phyloP scores from a whole-genome alignment of 2,888 invertebrate species.

The Arenicola marina region DNA sequence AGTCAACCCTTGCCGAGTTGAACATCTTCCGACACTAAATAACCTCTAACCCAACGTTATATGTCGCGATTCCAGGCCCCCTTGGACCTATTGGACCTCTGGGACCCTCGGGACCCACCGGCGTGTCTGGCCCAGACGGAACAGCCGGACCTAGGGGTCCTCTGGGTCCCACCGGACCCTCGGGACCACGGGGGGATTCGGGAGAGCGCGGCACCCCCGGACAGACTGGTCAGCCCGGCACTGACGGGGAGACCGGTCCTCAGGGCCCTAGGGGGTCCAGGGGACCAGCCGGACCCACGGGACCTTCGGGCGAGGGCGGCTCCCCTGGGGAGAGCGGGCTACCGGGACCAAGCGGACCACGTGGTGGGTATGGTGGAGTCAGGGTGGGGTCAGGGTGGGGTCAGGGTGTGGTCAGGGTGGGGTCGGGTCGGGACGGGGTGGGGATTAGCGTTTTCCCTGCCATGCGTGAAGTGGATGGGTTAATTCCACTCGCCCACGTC shows the following conservation, averaged over 20 bases:
- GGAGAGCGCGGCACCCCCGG: background rate
- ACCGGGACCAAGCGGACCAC: background rate
- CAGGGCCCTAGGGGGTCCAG: background rate
- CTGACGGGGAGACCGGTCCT: background rate
- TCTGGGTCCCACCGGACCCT: background rate
- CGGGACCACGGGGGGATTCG: background rate
- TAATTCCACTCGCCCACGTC: no score
- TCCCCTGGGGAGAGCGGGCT: constrained; percentile 7
- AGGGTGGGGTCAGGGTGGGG: no score
- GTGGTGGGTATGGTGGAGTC: no score
- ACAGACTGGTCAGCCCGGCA: background rate
- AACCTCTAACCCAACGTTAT: background rate
- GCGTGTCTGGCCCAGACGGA: background rate
- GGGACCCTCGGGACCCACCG: no score
- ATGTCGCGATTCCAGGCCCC: constrained; percentile 69
- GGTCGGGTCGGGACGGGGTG: no score
- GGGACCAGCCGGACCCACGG: background rate
- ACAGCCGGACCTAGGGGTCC: background rate
- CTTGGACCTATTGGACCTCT: constrained; percentile 84
- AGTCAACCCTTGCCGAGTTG: no score
- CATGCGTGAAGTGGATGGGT: no score
- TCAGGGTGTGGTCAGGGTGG: no score
- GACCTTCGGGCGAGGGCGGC: constrained; percentile 9
- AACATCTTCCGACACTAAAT: no score
- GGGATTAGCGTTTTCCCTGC: no score